phyloP scores from a whole-genome alignment of 1,140 invertebrate species.

The Melanaphis sacchari region DNA sequence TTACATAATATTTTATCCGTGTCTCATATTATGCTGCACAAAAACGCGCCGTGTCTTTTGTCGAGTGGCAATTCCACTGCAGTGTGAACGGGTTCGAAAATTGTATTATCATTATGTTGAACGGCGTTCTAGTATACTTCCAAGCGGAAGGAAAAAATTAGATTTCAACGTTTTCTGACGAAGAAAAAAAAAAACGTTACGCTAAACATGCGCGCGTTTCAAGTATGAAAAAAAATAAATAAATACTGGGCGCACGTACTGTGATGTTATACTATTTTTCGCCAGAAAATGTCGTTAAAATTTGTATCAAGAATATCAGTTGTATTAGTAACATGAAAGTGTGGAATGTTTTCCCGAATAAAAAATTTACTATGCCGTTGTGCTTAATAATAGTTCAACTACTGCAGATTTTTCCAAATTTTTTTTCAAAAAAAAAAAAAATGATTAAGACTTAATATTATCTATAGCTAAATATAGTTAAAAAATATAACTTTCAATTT shows the following conservation, averaged over 20 bases:
- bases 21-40: background rate
- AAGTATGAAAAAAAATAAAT: background rate
- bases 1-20: background rate
- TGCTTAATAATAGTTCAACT: background rate
- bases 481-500: background rate
- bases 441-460: background rate
- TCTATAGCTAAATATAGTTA: background rate
- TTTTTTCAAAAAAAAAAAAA: too few relatives aligned
- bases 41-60: background rate
- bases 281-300: conserved; percentile 1
- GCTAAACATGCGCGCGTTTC: background rate
- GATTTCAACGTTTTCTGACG: background rate
- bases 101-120: background rate
- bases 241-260: background rate
- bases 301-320: background rate
- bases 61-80: background rate
- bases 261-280: background rate
- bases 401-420: too few relatives aligned
- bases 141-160: background rate
- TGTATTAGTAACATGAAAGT: background rate
- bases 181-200: background rate
- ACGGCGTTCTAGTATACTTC: background rate
- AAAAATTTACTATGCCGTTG: background rate
- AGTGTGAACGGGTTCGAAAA: background rate
- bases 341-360: background rate